These are phyloP conservation scores for Mellilla xanthometata DNA, from an alignment of 2,888 invertebrate species.

Conservation along the genomic window DNA sequence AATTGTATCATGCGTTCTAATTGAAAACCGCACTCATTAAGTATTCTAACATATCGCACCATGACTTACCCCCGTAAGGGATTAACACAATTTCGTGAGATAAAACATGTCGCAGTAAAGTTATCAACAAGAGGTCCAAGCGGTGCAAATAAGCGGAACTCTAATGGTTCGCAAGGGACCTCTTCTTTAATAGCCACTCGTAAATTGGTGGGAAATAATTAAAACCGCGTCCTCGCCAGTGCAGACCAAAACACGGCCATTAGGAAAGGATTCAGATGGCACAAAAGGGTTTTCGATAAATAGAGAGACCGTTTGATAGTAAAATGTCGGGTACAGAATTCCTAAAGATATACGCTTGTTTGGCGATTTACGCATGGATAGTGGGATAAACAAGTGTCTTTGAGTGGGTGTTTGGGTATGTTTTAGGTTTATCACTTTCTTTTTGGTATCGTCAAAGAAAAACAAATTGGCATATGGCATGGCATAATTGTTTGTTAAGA, in stretches of 20 bases:
- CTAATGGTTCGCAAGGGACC: slow-evolving; percentile 75
- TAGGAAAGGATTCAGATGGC: slow-evolving; percentile 59
- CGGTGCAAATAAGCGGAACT: slow-evolving; percentile 31
- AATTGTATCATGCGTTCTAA: slow-evolving; percentile 24
- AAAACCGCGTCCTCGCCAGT: slow-evolving; percentile 69
- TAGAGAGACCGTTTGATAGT: slow-evolving; percentile 51
- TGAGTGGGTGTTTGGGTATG: too few relatives aligned
- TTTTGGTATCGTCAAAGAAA: too few relatives aligned
- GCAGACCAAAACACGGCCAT: slow-evolving; percentile 76
- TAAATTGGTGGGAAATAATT: slow-evolving; percentile 83
- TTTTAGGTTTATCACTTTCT: too few relatives aligned
- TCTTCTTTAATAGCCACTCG: slow-evolving; percentile 78
- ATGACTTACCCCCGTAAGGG: slow-evolving; percentile 45
- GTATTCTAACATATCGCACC: slow-evolving; percentile 51
- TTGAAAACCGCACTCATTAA: slow-evolving; percentile 33
- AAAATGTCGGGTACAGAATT: slow-evolving; percentile 27
- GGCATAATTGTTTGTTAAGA: too few relatives aligned
- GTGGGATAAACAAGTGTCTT: slow-evolving; percentile 12
- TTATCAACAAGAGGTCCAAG: slow-evolving; percentile 74
- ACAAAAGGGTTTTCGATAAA: slow-evolving; percentile 78
- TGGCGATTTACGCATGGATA: slow-evolving; percentile 25
- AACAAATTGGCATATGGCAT: too few relatives aligned
- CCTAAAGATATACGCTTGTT: slow-evolving; percentile 3
- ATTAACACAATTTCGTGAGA: slow-evolving; percentile 71
- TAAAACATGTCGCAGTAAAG: slow-evolving; percentile 73